Evolutionary conservation across 2,888 invertebrate species (phyloP).

Genomic region (Schizaphis graminum): DNA sequence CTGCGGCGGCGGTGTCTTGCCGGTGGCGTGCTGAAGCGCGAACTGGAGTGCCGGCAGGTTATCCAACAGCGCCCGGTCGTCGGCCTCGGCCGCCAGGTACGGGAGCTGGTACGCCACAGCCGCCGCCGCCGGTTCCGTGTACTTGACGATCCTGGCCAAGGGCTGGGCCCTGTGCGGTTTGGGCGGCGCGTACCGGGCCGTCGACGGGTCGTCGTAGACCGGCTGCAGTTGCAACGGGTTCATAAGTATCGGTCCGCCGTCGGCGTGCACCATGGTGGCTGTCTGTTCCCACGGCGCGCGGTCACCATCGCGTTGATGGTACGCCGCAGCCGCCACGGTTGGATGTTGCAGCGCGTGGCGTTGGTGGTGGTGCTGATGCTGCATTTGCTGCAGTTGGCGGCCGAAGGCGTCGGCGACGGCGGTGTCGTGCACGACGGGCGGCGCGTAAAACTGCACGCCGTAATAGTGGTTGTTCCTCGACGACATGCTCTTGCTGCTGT

Average conservation of each 20-base stretch:
- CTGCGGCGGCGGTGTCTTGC: neutral
- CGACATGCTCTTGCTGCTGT: constrained; percentile 46
- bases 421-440: constrained; percentile 22
- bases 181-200: constrained; percentile 27
- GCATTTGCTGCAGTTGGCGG: neutral
- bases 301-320: neutral
- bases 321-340: neutral
- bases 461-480: constrained; percentile 14
- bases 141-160: constrained; percentile 29
- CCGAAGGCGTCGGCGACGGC: neutral
- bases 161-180: neutral
- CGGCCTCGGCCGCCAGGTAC: constrained; percentile 36
- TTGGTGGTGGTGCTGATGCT: neutral
- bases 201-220: constrained; percentile 35
- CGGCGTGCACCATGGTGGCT: neutral
- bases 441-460: constrained; percentile 54
- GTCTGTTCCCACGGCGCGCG: constrained; percentile 16
- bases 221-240: constrained; percentile 10
- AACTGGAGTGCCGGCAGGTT: constrained; percentile 30
- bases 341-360: neutral
- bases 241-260: constrained; percentile 37
- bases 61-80: neutral
- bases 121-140: constrained; percentile 32
- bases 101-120: constrained; percentile 23
- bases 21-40: constrained; percentile 23